Evolutionary conservation across 2,113 vertebrate species (phyloP), one percentile per base, ranked within the genome.

Genomic region (Xenopus laevis): DNA sequence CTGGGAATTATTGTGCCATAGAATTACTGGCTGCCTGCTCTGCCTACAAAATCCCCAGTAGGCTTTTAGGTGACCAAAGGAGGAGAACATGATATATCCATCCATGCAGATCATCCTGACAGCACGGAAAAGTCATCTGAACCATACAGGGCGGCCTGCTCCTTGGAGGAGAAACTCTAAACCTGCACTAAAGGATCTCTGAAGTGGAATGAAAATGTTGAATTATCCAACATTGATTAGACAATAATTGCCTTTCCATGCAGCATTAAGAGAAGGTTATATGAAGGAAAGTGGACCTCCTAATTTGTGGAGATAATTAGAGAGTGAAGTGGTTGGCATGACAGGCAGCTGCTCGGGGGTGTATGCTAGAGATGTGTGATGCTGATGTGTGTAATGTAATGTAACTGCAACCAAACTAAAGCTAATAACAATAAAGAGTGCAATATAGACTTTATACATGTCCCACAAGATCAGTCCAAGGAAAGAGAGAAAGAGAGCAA

Each of bases 291-390:
- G 13, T 10, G 57, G n/a, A 33, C 58, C 58, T 62, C 73, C 58
- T 18, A 62, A 60, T 62, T 12, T 52, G 44, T 53, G 40, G 65
- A 20, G 13, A 62, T 75, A 75, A 75, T 75, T 52, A 75, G 60
- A 75, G 44, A 17, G 65, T 68, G 68, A 20, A 75, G 20, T 21
- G 23, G 55, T n/a, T 52, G 44, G 18, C 6, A 21, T 75, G 65
- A 68, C 73, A 63, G 73, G 66, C 73, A 75, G 73, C 65, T 75
- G 73, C 73, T 61, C 40, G 67, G 58, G 65, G 65, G 58, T 68
- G 65, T 53, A 44, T 27, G 23, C 23, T 27, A 27, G n/a, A 62
- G 45, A 55, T 60, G 17, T 13, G 59, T 74, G 55, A 30, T 7
- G 55, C 18, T 44, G 13, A 23, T 50, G 33, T 68, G 17, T 52